Conservation (phyloP, 2,888 invertebrate genomes). For the Epirrhoe tristata region DNA sequence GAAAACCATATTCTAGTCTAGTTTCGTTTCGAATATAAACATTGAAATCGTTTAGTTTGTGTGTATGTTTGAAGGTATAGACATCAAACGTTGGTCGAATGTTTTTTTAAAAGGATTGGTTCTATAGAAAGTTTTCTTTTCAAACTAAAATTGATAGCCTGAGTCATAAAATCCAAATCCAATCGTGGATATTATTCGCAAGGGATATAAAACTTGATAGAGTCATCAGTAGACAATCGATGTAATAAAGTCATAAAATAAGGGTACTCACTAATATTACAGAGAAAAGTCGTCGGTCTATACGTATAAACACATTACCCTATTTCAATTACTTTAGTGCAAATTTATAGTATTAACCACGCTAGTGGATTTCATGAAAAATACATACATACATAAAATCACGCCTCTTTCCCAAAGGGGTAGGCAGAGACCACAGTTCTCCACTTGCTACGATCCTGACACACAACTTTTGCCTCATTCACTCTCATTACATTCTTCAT, state of each 20-base stretch:
- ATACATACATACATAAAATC: too few species aligned
- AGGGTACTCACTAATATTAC: not conserved
- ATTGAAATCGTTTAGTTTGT: not conserved
- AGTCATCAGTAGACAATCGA: constrained; percentile 10
- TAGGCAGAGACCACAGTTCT: too few species aligned
- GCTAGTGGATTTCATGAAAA: too few species aligned
- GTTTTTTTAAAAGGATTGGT: not conserved
- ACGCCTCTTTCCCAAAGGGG: too few species aligned
- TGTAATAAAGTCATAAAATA: constrained; percentile 18
- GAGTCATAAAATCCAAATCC: constrained; percentile 10
- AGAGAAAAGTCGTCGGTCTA: not conserved
- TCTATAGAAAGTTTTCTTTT: constrained; percentile 11
- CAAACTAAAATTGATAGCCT: not conserved
- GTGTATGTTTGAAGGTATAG: not conserved
- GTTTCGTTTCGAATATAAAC: not conserved
- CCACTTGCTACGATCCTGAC: too few species aligned
- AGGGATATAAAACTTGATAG: constrained; percentile 18
- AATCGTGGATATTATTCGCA: constrained; percentile 8
- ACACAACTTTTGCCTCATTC: too few species aligned
- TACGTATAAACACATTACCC: not conserved
- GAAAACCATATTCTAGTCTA: too few species aligned
- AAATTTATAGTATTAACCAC: not conserved
- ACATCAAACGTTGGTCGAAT: not conserved
- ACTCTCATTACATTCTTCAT: too few species aligned
- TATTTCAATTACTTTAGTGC: not conserved